phyloP scores from a whole-genome alignment of 2,113 vertebrate genomes.

The Pseudorasbora parva region DNA sequence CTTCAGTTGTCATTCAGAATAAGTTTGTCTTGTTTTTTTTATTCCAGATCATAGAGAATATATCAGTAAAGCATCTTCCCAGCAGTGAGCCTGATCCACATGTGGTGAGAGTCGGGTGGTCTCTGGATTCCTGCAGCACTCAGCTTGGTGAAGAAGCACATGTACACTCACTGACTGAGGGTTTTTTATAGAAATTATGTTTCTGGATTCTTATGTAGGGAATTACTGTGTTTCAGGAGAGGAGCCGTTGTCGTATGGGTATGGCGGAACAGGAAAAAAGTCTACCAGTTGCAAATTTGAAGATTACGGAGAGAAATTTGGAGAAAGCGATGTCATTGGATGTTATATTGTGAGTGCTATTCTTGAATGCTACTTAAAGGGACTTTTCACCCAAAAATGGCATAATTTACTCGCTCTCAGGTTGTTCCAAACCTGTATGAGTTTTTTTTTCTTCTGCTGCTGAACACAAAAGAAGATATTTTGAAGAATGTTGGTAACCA shows the following conservation, averaged over 20 bases:
- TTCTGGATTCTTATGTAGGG: not conserved
- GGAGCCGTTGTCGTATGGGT: constrained; percentile 87
- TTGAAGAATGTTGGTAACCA: too few species aligned
- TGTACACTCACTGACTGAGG: not conserved
- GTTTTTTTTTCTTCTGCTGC: too few species aligned
- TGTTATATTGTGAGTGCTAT: constrained; percentile 84
- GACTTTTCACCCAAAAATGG: too few species aligned
- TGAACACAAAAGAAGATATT: too few species aligned
- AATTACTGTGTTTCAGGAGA: constrained; percentile 74
- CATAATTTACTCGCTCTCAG: too few species aligned
- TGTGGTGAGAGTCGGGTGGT: constrained; percentile 90
- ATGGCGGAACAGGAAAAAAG: constrained; percentile 89
- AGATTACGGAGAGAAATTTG: constrained; percentile 86
- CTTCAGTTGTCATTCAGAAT: too few species aligned
- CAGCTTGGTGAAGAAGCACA: constrained; percentile 81
- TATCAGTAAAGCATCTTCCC: constrained; percentile 88
- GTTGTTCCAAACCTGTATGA: too few species aligned
- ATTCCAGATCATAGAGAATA: constrained; percentile 86
- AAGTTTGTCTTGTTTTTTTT: not conserved
- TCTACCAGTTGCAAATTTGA: constrained; percentile 84
- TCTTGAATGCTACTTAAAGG: not conserved
- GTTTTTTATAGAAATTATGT: not conserved
- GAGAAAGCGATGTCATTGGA: constrained; percentile 88
- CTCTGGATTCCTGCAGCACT: constrained; percentile 86
- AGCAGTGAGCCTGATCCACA: constrained; percentile 87